A percentile compares a stretch with the other conserved stretches of the same genome.
phyloP scores from a whole-genome alignment of 2,888 invertebrate species.

The Tetheella fluctuosa region DNA sequence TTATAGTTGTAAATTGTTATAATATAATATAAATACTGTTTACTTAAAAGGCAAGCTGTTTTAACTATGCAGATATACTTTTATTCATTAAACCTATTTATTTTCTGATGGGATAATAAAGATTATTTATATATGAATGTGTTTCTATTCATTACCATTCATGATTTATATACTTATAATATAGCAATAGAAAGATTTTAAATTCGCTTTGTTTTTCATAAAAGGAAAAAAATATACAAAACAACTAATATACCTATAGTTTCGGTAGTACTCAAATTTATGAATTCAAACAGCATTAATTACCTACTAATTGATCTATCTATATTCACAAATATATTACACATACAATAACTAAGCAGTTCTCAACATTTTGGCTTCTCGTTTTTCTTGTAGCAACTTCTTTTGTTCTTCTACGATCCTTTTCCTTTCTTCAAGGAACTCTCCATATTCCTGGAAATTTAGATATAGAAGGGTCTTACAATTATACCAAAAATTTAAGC shows the following conservation, averaged over 20 bases:
- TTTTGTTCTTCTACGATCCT: slow-evolving; percentile 88
- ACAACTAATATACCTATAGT: not conserved
- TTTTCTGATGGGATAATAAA: not conserved
- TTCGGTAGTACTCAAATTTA: not conserved
- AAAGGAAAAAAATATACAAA: not conserved
- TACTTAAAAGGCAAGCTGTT: not conserved
- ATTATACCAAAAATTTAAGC: no score
- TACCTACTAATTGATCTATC: slow-evolving; percentile 11
- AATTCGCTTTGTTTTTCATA: no score
- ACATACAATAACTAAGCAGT: slow-evolving; percentile 76
- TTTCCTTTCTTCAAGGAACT: slow-evolving; percentile 91
- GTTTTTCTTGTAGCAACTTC: slow-evolving; percentile 90
- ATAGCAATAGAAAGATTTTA: no score
- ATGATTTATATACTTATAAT: no score
- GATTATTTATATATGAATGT: slow-evolving; percentile 12
- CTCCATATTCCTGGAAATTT: slow-evolving; percentile 87
- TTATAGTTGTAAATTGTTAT: slow-evolving; percentile 11
- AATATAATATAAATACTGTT: not conserved
- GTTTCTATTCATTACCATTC: not conserved
- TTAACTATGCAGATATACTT: not conserved
- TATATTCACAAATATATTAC: slow-evolving; percentile 24
- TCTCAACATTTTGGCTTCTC: slow-evolving; percentile 96
- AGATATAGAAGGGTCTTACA: slow-evolving; percentile 4
- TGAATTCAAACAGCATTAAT: not conserved
- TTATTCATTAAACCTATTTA: slow-evolving; percentile 10